Conservation (phyloP, 2,888 invertebrate genomes). For the Drosophila ezoana region DNA sequence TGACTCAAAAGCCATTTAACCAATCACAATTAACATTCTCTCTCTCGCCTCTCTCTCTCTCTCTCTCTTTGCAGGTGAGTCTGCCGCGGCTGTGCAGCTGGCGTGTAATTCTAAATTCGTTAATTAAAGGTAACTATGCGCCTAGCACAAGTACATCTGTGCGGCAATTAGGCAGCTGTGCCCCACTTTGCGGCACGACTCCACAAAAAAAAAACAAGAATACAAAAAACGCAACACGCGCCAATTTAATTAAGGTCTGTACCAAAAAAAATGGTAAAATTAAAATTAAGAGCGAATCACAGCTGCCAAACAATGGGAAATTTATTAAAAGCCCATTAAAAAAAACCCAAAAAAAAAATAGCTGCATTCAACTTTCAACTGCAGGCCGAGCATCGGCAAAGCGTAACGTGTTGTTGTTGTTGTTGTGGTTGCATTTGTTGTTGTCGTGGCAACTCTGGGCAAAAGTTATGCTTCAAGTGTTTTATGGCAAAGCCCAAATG, state of each 20-base stretch:
- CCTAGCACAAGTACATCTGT: constrained; percentile 6
- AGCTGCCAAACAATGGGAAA: constrained; percentile 59
- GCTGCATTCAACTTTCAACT: constrained; percentile 66
- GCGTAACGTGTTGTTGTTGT: constrained; percentile 62
- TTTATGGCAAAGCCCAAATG: constrained; percentile 60
- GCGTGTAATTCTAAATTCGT: constrained; percentile 53
- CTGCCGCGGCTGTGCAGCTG: constrained; percentile 27
- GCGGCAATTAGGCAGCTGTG: constrained; percentile 61
- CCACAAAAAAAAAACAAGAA: constrained; percentile 1
- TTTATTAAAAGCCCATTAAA: constrained; percentile 41
- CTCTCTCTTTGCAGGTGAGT: constrained; percentile 73
- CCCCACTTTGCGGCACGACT: constrained; percentile 50
- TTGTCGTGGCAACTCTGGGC: constrained; percentile 53
- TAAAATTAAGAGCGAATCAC: constrained; percentile 25
- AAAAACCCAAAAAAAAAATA: constrained; percentile 3
- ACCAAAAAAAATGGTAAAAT: constrained; percentile 16
- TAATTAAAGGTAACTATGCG: constrained; percentile 65
- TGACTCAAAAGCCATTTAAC: constrained; percentile 26
- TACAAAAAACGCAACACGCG: constrained; percentile 53
- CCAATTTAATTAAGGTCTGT: constrained; percentile 48
- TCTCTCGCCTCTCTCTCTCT: constrained; percentile 23
- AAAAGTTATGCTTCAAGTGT: constrained; percentile 73
- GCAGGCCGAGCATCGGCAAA: constrained; percentile 47
- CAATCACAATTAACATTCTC: constrained; percentile 45
- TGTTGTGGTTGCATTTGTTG: constrained; percentile 39